Conservation (phyloP, 2,888 invertebrate genomes). For the Pantelozetes paolii region DNA sequence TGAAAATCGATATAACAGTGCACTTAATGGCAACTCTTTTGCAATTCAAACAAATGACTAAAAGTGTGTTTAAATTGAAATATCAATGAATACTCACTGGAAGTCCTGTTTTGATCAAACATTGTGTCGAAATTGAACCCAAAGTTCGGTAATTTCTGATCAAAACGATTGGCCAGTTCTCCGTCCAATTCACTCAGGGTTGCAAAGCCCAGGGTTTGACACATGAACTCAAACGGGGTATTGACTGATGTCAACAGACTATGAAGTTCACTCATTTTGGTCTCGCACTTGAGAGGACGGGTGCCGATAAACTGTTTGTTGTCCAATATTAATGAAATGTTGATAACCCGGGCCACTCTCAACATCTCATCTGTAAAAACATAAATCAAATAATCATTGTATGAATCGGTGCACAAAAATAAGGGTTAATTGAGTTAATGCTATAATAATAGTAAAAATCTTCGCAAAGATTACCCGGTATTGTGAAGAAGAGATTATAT, state of each 20-base stretch:
- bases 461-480: conserved; percentile 63
- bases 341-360: conserved; percentile 21
- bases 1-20: background rate
- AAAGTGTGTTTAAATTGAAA: background rate
- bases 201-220: conserved; percentile 77
- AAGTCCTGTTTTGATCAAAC: background rate
- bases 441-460: background rate
- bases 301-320: conserved; percentile 60
- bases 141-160: conserved; percentile 45
- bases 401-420: background rate
- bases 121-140: too few species aligned
- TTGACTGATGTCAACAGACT: conserved; percentile 67
- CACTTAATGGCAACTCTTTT: background rate
- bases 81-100: background rate
- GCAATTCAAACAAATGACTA: background rate
- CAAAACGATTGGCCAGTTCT: conserved; percentile 61
- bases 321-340: conserved; percentile 13
- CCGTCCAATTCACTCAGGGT: conserved; percentile 72
- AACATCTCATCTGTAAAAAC: background rate
- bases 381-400: background rate
- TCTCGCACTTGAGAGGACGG: conserved; percentile 82
- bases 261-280: conserved; percentile 73
- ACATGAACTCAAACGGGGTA: conserved; percentile 81
- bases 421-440: too few species aligned
- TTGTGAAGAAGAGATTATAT: conserved; percentile 74